phyloP scores from a whole-genome alignment of 2,113 vertebrate species.

The Crotalus tigris region DNA sequence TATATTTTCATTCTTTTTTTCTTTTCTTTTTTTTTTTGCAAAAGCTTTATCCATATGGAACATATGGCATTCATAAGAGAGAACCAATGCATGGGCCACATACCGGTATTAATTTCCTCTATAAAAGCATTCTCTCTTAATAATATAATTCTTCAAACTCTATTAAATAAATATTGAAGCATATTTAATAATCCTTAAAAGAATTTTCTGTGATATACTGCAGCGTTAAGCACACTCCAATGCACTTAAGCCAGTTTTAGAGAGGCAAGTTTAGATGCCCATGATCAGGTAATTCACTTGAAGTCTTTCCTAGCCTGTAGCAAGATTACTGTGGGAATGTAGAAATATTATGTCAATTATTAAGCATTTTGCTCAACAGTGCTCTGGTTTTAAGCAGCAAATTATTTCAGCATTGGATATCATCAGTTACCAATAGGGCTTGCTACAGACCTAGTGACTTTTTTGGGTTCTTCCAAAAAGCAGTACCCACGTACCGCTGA shows the following conservation, averaged over 20 bases:
- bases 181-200: constrained; percentile 64
- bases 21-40: background rate
- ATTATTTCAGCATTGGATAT: constrained; percentile 80
- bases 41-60: constrained; percentile 47
- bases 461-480: constrained; percentile 52
- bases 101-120: constrained; percentile 60
- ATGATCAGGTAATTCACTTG: constrained; percentile 74
- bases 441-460: constrained; percentile 71
- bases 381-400: constrained; percentile 74
- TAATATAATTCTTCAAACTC: constrained; percentile 61
- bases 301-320: constrained; percentile 80
- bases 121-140: constrained; percentile 51
- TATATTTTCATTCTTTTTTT: constrained; percentile 43
- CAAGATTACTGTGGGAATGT: constrained; percentile 77
- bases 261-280: constrained; percentile 71
- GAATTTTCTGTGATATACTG: constrained; percentile 78
- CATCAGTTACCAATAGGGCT: constrained; percentile 64
- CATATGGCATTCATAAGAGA: constrained; percentile 58
- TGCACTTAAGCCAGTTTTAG: constrained; percentile 66
- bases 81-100: constrained; percentile 55
- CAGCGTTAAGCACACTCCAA: constrained; percentile 72
- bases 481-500: constrained; percentile 66
- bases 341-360: constrained; percentile 71
- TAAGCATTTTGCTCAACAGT: constrained; percentile 68
- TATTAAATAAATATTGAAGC: constrained; percentile 59